A percentile compares a stretch with the other conserved stretches of the same genome.
These are phyloP conservation scores for Apotomis capreana DNA, from an alignment of 2,888 invertebrate genomes.

Conservation along the genomic window DNA sequence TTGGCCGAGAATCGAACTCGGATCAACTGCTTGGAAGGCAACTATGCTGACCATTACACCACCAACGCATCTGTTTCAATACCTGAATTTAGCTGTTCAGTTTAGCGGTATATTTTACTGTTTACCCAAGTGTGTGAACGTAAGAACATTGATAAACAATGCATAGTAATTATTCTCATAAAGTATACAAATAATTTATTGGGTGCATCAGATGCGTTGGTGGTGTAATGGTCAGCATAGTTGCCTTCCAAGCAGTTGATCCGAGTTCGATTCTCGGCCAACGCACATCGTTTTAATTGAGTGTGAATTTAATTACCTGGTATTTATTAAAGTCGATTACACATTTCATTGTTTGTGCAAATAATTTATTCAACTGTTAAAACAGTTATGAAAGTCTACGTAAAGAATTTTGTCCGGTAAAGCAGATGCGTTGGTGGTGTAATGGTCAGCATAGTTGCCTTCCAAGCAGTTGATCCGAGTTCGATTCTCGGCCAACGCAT, in stretches of 20 bases:
- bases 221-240: slow-evolving; percentile 56
- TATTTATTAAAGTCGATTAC: no score
- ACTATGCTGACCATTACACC: slow-evolving; percentile 85
- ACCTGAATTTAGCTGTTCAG: not conserved
- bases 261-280: slow-evolving; percentile 56
- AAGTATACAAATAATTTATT: no score
- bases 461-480: slow-evolving; percentile 63
- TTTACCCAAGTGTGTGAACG: slow-evolving; percentile 3
- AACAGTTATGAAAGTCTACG: no score
- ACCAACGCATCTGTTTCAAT: slow-evolving; percentile 69
- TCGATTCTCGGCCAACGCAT: no score
- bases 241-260: slow-evolving; percentile 57
- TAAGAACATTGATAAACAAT: no score
- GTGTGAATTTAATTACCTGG: no score
- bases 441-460: slow-evolving; percentile 85
- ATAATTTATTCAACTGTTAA: no score
- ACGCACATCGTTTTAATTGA: slow-evolving; percentile 43
- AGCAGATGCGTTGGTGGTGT: slow-evolving; percentile 78
- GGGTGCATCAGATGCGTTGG: slow-evolving; percentile 45
- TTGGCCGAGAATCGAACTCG: slow-evolving; percentile 84
- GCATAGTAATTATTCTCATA: not conserved
- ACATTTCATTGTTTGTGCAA: no score
- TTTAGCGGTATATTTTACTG: not conserved
- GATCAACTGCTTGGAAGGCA: slow-evolving; percentile 85
- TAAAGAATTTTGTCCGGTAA: no score